These are phyloP conservation scores for Ruditapes philippinarum DNA, from an alignment of 1,140 invertebrate species.

Conservation along the genomic window DNA sequence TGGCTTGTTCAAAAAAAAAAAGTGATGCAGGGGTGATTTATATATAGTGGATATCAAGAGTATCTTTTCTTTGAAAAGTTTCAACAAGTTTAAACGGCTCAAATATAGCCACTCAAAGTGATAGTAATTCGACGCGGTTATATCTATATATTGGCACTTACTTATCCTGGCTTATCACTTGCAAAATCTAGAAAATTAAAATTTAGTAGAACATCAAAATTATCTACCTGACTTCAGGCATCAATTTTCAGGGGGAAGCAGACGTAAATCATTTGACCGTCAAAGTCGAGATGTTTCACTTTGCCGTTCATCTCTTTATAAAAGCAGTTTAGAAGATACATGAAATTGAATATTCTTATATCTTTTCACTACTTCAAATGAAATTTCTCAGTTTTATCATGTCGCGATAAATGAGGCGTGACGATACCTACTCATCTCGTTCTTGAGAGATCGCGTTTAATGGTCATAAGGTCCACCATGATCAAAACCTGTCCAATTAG, in stretches of 20 bases:
- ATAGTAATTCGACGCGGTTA: background rate
- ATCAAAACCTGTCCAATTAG: conserved; percentile 17
- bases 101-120: background rate
- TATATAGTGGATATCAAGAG: background rate
- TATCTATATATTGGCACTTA: conserved; percentile 13
- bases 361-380: conserved; percentile 26
- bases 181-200: conserved; percentile 25
- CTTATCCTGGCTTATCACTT: conserved; percentile 18
- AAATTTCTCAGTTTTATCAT: background rate
- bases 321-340: background rate
- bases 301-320: too few species aligned
- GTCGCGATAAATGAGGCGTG: background rate
- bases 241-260: too few species aligned
- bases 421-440: background rate
- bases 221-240: background rate
- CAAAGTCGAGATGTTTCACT: too few species aligned
- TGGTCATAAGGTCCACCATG: background rate
- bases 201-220: conserved; percentile 34
- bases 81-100: conserved; percentile 14
- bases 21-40: background rate
- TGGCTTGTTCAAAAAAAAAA: background rate
- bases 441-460: background rate
- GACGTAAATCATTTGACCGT: too few species aligned
- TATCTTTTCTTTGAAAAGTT: conserved; percentile 28
- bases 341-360: conserved; percentile 9